Conservation (phyloP, 53 echinoderm and acorn worm genomes). For the Astropecten irregularis region DNA sequence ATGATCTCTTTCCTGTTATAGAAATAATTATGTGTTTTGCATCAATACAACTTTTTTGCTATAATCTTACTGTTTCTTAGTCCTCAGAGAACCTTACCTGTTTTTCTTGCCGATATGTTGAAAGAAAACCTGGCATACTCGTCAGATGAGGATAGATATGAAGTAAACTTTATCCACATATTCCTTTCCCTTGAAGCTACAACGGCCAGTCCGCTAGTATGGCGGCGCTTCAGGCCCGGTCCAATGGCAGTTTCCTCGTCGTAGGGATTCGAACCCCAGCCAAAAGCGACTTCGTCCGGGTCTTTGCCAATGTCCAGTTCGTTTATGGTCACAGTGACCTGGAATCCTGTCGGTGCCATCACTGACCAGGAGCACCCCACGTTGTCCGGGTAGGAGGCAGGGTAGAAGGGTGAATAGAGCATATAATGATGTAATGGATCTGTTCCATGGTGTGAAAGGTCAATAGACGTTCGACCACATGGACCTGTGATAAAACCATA, state of each 20-base stretch:
- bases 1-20: too few species aligned
- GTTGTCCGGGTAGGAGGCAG: background rate
- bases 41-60: too few species aligned
- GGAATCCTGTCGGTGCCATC: background rate
- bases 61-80: too few species aligned
- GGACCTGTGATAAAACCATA: background rate
- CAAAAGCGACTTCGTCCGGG: background rate
- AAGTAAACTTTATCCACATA: background rate
- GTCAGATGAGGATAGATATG: background rate
- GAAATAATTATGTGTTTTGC: too few species aligned
- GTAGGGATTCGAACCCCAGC: background rate
- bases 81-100: too few species aligned
- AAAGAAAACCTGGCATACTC: background rate
- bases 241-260: background rate
- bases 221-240: background rate
- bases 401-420: background rate
- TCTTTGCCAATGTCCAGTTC: background rate
- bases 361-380: background rate
- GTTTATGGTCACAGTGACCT: background rate
- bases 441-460: slow-evolving; percentile 12
- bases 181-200: background rate
- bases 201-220: background rate
- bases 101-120: background rate
- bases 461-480: background rate
- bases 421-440: background rate